Conservation (phyloP, 2,888 invertebrate species). For the Parnassius smintheus region DNA sequence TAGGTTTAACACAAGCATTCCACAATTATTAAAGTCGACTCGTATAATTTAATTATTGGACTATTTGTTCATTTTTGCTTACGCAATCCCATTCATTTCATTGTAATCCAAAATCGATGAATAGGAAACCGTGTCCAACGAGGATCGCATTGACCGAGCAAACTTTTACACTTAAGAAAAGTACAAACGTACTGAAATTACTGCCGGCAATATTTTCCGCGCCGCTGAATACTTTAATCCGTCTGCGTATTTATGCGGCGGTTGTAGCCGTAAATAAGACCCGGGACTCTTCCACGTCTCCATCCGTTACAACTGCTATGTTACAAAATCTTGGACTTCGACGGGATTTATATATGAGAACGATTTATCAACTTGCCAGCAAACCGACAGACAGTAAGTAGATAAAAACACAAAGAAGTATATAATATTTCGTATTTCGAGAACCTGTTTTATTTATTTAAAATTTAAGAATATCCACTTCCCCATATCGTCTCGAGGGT, state of each 20-base stretch:
- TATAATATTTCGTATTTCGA: no score
- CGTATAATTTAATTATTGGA: no score
- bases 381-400: not conserved
- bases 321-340: conserved; percentile 49
- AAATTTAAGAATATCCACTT: no score
- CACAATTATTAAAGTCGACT: no score
- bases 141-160: conserved; percentile 34
- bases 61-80: no score
- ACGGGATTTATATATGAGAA: conserved; percentile 38
- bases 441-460: no score
- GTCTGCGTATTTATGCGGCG: conserved; percentile 59
- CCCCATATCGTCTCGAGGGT: no score
- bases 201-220: conserved; percentile 50
- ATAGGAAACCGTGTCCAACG: conserved; percentile 12
- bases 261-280: conserved; percentile 61
- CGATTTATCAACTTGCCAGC: conserved; percentile 23
- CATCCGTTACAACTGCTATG: conserved; percentile 68
- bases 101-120: conserved; percentile 15
- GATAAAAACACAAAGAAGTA: no score
- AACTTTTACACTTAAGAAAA: conserved; percentile 43
- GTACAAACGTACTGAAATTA: conserved; percentile 43
- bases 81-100: no score
- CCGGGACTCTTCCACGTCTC: conserved; percentile 56
- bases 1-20: no score
- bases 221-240: conserved; percentile 65